Evolutionary conservation across 2,888 invertebrate species (phyloP).

Genomic region (Rotaria magnacalcarata): DNA sequence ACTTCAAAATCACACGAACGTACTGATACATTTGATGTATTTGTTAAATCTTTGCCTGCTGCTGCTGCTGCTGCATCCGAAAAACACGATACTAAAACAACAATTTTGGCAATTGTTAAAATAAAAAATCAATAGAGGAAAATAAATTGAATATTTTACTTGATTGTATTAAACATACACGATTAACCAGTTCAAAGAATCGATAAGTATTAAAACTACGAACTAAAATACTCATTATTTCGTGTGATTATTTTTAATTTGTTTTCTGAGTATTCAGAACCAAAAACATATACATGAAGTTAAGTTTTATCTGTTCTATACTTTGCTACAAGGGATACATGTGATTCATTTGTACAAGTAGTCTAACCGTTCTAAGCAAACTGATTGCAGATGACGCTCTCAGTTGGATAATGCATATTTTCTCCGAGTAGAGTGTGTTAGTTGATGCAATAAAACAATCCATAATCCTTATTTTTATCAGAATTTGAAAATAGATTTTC

Average conservation of each 20-base stretch:
- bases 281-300: no score
- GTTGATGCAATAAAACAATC: no score
- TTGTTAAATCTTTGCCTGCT: neutral
- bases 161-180: constrained; percentile 5
- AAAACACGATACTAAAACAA: neutral
- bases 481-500: no score
- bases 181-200: neutral
- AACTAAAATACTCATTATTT: constrained; percentile 19
- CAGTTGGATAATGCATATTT: neutral
- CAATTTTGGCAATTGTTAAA: no score
- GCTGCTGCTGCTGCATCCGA: neutral
- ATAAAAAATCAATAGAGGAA: no score
- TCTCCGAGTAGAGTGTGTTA: no score
- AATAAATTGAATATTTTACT: neutral
- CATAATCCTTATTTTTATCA: no score
- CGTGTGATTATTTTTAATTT: no score
- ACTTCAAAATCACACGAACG: constrained; percentile 41
- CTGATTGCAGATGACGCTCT: neutral
- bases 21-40: neutral
- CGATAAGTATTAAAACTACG: neutral
- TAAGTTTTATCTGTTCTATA: no score
- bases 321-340: neutral
- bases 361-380: no score
- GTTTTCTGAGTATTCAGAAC: no score
- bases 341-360: neutral